These are phyloP conservation scores for Dastarcus helophoroides DNA, from an alignment of 2,888 invertebrate genomes.

Conservation along the genomic window DNA sequence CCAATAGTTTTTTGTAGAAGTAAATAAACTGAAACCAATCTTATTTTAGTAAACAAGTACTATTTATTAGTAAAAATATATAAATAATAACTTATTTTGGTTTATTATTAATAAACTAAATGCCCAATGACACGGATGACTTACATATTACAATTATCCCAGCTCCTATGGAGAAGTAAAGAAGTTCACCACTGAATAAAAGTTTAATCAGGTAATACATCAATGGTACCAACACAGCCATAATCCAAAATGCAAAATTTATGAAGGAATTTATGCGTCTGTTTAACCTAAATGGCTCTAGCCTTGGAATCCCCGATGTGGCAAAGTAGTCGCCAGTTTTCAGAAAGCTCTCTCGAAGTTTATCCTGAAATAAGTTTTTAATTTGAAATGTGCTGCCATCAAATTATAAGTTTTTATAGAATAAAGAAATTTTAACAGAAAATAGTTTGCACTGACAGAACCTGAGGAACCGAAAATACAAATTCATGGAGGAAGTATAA, in stretches of 20 bases:
- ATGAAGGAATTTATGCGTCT: slow-evolving; percentile 56
- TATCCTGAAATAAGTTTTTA: slow-evolving; percentile 40
- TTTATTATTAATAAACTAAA: too few relatives aligned
- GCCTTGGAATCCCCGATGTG: slow-evolving; percentile 53
- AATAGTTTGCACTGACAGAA: too few relatives aligned
- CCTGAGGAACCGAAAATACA: too few relatives aligned
- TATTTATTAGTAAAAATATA: too few relatives aligned
- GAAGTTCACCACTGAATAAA: slow-evolving; percentile 59
- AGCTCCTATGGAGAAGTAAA: slow-evolving; percentile 56
- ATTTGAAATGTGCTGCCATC: slow-evolving; percentile 6
- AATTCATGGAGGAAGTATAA: too few relatives aligned
- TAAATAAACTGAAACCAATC: slow-evolving; percentile 56
- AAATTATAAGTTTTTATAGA: too few relatives aligned
- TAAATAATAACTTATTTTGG: too few relatives aligned
- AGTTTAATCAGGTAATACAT: slow-evolving; percentile 55
- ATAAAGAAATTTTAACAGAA: too few relatives aligned
- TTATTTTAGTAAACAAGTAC: slow-evolving; percentile 5
- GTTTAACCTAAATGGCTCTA: slow-evolving; percentile 45
- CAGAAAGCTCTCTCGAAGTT: slow-evolving; percentile 59
- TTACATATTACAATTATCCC: slow-evolving; percentile 66
- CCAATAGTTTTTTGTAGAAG: slow-evolving; percentile 69
- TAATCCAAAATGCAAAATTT: slow-evolving; percentile 61
- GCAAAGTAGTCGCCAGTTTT: slow-evolving; percentile 70
- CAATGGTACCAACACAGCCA: slow-evolving; percentile 57
- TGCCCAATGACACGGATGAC: too few relatives aligned